A percentile compares a stretch with the other conserved stretches of the same genome.
These are phyloP conservation scores for Cremastinae sp. DNA, from an alignment of 2,888 invertebrate species.

Conservation along the genomic window DNA sequence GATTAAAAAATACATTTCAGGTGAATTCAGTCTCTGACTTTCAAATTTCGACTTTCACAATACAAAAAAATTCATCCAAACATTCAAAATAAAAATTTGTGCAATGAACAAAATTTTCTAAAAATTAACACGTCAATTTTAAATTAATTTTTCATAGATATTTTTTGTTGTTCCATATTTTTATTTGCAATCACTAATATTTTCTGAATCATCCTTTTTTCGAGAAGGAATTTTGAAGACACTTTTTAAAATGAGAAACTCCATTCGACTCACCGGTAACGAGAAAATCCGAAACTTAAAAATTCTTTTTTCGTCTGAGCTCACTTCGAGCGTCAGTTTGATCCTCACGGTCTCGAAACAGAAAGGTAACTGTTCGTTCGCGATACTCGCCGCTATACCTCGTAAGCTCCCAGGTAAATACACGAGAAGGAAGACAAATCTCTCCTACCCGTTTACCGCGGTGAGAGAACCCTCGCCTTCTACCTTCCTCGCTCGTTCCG, in stretches of 20 bases:
- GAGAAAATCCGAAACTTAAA: constrained; percentile 58
- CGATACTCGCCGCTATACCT: constrained; percentile 69
- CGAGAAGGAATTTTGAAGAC: not conserved
- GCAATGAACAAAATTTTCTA: too few relatives aligned
- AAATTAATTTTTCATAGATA: too few relatives aligned
- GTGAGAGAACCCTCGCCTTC: constrained; percentile 63
- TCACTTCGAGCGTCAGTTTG: constrained; percentile 63
- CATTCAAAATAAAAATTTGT: too few relatives aligned
- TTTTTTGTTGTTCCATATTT: too few relatives aligned
- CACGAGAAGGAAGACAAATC: constrained; percentile 62
- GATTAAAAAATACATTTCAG: too few relatives aligned
- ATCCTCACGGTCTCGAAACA: constrained; percentile 77
- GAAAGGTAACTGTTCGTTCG: constrained; percentile 77
- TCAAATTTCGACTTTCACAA: too few relatives aligned
- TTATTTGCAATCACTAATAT: not conserved
- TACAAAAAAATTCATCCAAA: too few relatives aligned
- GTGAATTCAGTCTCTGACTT: too few relatives aligned
- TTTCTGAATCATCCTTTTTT: constrained; percentile 2
- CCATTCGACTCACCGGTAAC: constrained; percentile 54
- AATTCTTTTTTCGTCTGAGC: constrained; percentile 45
- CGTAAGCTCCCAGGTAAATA: constrained; percentile 63
- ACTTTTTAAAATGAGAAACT: not conserved
- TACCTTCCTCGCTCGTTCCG: constrained; percentile 58
- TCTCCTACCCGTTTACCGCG: constrained; percentile 70
- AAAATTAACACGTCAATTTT: too few relatives aligned